A percentile compares a stretch with the other conserved stretches of the same genome.
phyloP scores from a whole-genome alignment of 2,113 vertebrate genomes.

The Cranoglanis bouderius region DNA sequence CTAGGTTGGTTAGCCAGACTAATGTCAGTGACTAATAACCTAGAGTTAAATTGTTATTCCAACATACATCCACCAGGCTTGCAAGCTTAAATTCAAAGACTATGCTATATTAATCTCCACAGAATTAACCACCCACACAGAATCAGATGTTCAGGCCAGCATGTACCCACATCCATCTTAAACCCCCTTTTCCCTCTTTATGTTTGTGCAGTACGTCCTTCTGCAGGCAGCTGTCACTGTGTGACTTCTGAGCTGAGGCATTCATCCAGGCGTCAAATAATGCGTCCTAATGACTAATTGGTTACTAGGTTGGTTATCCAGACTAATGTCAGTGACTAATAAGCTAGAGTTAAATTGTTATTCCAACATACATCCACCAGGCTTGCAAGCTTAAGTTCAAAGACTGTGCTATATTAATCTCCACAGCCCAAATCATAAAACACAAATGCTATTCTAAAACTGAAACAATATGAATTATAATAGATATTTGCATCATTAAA shows the following conservation, averaged over 20 bases:
- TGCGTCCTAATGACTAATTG: too few relatives aligned
- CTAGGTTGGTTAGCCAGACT: not conserved
- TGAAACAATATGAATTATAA: not conserved
- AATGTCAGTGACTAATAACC: not conserved
- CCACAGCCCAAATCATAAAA: not conserved
- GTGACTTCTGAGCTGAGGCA: not conserved
- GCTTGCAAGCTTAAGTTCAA: not conserved
- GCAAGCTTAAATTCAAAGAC: not conserved
- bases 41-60: not conserved
- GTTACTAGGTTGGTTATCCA: not conserved
- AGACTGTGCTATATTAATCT: not conserved
- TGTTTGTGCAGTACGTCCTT: not conserved
- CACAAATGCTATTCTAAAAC: not conserved
- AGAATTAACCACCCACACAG: not conserved
- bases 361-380: not conserved
- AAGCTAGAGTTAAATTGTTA: not conserved
- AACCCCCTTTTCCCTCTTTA: not conserved
- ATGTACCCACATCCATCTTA: slow-evolving; percentile 37
- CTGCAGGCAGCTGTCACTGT: not conserved
- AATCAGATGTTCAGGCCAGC: slow-evolving; percentile 23
- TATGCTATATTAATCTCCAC: not conserved
- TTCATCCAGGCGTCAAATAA: not conserved
- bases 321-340: not conserved
- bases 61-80: not conserved
- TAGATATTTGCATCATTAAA: slow-evolving; percentile 19